Evolutionary conservation across 2,888 invertebrate species (phyloP).

Genomic region (Eretmocerus hayati): DNA sequence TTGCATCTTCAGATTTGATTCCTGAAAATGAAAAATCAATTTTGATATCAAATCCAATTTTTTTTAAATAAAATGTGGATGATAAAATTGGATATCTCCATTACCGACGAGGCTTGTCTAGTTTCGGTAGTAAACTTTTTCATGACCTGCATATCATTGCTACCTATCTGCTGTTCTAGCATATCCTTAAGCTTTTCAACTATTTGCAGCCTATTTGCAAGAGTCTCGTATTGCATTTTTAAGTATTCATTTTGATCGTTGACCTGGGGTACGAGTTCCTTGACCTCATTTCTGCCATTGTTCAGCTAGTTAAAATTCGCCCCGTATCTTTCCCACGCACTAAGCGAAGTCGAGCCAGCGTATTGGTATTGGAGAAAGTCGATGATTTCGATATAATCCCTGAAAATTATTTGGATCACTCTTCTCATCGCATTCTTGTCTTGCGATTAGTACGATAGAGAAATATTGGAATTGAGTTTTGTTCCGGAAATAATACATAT

Average conservation of each 20-base stretch:
- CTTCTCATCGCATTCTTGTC: not conserved
- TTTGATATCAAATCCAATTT: not conserved
- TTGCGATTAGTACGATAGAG: too few species aligned
- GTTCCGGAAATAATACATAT: too few species aligned
- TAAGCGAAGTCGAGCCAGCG: constrained; percentile 35
- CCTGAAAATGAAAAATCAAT: constrained; percentile 23
- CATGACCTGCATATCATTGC: constrained; percentile 32
- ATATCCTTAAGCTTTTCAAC: constrained; percentile 40
- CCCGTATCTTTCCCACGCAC: constrained; percentile 31
- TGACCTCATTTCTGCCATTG: constrained; percentile 25
- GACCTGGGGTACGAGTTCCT: constrained; percentile 26
- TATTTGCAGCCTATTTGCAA: constrained; percentile 34
- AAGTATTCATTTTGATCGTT: constrained; percentile 30
- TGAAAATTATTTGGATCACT: constrained; percentile 10
- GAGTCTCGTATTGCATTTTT: constrained; percentile 32
- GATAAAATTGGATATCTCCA: not conserved
- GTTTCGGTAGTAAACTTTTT: constrained; percentile 36
- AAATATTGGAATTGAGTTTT: too few species aligned
- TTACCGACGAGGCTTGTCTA: constrained; percentile 33
- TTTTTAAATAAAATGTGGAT: not conserved
- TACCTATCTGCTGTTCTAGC: constrained; percentile 40
- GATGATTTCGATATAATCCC: constrained; percentile 33
- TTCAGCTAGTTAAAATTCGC: constrained; percentile 25
- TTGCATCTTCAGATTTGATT: constrained; percentile 34
- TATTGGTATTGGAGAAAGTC: constrained; percentile 37